A percentile compares a stretch with the other conserved stretches of the same genome.
Conservation (phyloP, 2,113 vertebrate species). For the Malurus melanocephalus region DNA sequence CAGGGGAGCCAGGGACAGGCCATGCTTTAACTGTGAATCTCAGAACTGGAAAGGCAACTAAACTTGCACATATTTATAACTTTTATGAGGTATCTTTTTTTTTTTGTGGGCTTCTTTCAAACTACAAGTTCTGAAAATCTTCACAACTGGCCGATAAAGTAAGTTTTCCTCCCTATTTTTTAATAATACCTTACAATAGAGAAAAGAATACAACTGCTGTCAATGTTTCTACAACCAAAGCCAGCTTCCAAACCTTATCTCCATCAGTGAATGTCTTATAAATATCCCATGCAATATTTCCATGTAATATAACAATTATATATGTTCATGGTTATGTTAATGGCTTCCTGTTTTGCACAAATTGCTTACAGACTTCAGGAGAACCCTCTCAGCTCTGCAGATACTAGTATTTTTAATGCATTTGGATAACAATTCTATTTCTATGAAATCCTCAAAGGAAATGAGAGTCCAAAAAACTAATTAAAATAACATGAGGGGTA, state of each 20-base stretch:
- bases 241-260: background rate
- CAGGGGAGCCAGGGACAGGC: background rate
- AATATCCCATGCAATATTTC: background rate
- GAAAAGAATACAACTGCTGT: background rate
- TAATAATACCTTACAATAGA: background rate
- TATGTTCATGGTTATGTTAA: background rate
- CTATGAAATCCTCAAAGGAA: background rate
- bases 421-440: background rate
- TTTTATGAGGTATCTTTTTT: background rate
- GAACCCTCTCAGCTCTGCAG: background rate
- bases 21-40: background rate
- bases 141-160: background rate
- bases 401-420: background rate
- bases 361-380: background rate
- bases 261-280: background rate
- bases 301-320: background rate
- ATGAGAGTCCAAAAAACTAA: background rate
- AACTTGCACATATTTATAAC: background rate
- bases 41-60: background rate
- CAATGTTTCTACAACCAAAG: background rate
- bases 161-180: background rate
- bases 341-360: background rate
- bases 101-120: background rate
- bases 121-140: background rate
- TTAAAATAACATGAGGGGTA: background rate